Base-by-base conservation (phyloP, 2,113 vertebrate species). In the Aphelocoma coerulescens region DNA sequence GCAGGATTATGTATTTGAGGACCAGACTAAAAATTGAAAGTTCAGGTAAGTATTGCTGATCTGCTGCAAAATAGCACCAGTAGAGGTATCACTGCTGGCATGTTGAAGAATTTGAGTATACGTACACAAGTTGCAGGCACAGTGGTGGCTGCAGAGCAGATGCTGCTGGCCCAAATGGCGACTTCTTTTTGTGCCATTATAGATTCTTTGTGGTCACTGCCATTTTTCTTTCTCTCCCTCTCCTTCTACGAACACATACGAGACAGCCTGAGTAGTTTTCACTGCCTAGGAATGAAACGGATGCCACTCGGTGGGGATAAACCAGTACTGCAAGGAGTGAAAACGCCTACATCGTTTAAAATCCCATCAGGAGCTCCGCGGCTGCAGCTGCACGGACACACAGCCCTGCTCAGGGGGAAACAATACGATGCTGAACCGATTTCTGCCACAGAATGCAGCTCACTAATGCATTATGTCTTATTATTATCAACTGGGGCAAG, bases 221-320 rank as follows among this genome's bases (percentile, higher is more conserved):
- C 22, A 37, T 26, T 89, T 58, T 80, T 16, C 46, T 46, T 82
- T 55, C 28, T 22, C 65, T 33, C 32, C 33, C 23, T 69, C 23
- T 65, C 33, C 73, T 78, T 22, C 44, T 44, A 4, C 5, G 52
- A 35, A 48, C 26, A 27, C 19, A 5, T 3, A 46, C 1, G 44
- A 76, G 28, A 20, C 5, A 35, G 19, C 11, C 28, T 7, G 77
- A 81, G 48, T 4, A n/a, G 27, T 85, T 89, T 43, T 22, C 32
- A 35, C 55, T 77, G 93, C 54, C 78, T 79, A 82, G 49, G 68
- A 91, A 66, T 89, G 93, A 87, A 81, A 73, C 18, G 39, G 68
- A 88, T 94, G 96, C 96, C 97, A 84, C 96, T 58, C 32, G 17
- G 96, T 97, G 97, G 96, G 63, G 59, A 83, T 39, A 55, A 89